Conservation (phyloP, 2,888 invertebrate genomes). For the Platerodrilus igneus region DNA sequence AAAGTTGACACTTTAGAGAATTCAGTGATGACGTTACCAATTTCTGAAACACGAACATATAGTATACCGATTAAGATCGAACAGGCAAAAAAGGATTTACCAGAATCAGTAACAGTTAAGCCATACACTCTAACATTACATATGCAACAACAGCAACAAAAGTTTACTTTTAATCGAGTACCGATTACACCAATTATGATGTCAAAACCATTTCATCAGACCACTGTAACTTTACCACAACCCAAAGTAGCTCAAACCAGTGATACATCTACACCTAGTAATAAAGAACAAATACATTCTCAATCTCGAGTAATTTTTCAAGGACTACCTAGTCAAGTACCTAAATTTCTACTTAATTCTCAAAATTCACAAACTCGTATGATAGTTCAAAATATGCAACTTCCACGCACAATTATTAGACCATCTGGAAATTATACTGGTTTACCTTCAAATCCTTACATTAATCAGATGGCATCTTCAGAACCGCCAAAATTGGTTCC, state of each 20-base stretch:
- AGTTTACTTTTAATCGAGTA: conserved; percentile 54
- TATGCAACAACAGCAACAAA: too few species aligned
- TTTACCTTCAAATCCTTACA: conserved; percentile 5
- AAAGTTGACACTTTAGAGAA: too few species aligned
- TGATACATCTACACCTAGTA: conserved; percentile 19
- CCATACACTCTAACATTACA: conserved; percentile 29
- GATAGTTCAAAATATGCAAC: conserved; percentile 32
- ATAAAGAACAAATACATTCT: conserved; percentile 36
- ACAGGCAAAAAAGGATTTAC: too few species aligned
- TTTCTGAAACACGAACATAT: too few species aligned
- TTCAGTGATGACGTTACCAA: too few species aligned
- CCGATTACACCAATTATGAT: conserved; percentile 58
- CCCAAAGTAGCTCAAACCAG: conserved; percentile 40
- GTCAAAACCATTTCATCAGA: conserved; percentile 54
- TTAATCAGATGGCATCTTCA: conserved; percentile 8
- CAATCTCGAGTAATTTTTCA: conserved; percentile 48
- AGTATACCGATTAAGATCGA: too few species aligned
- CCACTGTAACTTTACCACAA: conserved; percentile 47
- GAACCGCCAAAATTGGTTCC: conserved; percentile 27
- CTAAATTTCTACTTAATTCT: conserved; percentile 31
- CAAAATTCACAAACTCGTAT: conserved; percentile 33
- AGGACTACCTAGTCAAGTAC: conserved; percentile 25
- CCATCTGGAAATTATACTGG: too few species aligned
- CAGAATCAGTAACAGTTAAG: too few species aligned
- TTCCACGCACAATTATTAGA: conserved; percentile 10